A percentile compares a stretch with the other conserved stretches of the same genome.
phyloP scores from a whole-genome alignment of 2,113 vertebrate genomes.

The Gobio gobio region DNA sequence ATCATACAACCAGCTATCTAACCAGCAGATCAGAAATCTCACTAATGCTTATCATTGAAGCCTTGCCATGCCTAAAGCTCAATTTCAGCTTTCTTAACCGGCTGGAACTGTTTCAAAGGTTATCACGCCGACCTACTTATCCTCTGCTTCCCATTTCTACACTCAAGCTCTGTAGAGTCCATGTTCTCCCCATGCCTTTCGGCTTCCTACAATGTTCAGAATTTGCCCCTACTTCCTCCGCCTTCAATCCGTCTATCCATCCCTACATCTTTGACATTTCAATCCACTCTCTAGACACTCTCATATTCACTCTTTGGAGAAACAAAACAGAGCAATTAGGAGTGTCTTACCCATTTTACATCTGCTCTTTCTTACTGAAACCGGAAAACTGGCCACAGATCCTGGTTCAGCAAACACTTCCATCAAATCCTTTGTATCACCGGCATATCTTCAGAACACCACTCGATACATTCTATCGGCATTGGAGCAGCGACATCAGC shows the following conservation, averaged over 20 bases:
- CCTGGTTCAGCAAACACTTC: too few species aligned
- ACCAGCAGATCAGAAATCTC: too few species aligned
- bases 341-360: background rate
- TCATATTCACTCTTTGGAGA: background rate
- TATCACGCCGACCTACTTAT: background rate
- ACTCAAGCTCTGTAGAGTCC: background rate
- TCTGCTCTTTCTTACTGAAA: background rate
- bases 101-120: background rate
- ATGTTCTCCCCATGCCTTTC: background rate
- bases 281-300: background rate
- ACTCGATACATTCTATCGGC: too few species aligned
- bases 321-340: background rate
- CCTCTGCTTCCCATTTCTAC: background rate
- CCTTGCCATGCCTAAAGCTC: too few species aligned
- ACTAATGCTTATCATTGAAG: too few species aligned
- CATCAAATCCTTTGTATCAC: too few species aligned
- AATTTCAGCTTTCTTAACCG: background rate
- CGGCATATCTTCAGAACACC: too few species aligned
- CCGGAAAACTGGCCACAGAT: too few species aligned
- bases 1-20: too few species aligned
- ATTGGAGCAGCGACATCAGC: background rate
- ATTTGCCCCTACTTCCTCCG: background rate
- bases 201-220: background rate
- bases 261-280: background rate
- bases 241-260: background rate